Conservation (phyloP, 2,113 vertebrate species). For the Bungarus multicinctus region DNA sequence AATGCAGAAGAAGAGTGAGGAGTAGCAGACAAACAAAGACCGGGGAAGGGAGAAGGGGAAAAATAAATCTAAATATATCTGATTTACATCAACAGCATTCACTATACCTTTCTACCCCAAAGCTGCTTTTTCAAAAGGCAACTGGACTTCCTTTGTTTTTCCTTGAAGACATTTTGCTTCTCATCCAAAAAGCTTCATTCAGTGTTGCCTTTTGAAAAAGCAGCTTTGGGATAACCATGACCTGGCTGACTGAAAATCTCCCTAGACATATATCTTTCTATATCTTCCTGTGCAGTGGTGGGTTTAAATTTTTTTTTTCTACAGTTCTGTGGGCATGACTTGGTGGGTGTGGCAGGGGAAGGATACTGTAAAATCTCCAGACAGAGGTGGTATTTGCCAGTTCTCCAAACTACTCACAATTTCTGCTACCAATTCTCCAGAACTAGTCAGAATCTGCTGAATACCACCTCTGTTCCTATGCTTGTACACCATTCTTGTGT, state of each 20-base stretch:
- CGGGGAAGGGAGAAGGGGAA: not conserved
- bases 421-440: too few relatives aligned
- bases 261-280: not conserved
- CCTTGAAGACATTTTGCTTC: not conserved
- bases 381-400: too few relatives aligned
- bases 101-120: not conserved
- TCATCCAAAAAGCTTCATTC: not conserved
- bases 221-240: not conserved
- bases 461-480: not conserved
- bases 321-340: too few relatives aligned
- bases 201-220: not conserved
- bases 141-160: not conserved
- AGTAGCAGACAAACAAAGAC: not conserved
- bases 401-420: too few relatives aligned
- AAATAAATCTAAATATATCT: not conserved
- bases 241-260: not conserved
- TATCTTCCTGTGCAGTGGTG: not conserved
- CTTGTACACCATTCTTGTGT: not conserved
- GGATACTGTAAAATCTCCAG: too few relatives aligned
- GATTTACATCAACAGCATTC: not conserved
- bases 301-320: too few relatives aligned
- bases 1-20: not conserved
- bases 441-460: too few relatives aligned
- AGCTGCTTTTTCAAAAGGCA: not conserved
- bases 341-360: too few relatives aligned